Base-by-base conservation (phyloP, 2,888 invertebrate species). In the Athalia rosae region DNA sequence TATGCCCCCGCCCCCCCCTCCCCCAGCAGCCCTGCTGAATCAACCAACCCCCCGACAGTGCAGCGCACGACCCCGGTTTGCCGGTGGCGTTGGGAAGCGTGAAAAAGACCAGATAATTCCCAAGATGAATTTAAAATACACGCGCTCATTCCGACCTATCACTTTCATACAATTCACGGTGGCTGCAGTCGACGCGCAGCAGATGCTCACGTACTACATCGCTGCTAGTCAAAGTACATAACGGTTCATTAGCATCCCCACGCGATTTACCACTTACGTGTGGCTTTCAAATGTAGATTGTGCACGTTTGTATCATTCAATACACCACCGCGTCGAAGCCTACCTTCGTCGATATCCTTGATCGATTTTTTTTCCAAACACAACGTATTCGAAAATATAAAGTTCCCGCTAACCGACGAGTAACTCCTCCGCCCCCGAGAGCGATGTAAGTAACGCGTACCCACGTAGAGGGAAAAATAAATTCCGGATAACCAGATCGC, bases 31-130 rank as follows among this genome's bases (percentile, higher is more conserved):
- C 15, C 64, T 58, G 79, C 71, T n/a, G 67, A 79, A n/a, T n/a
- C n/a, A 81, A 67, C 76, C 79, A 63, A 82, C 84, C 83, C 79
- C 81, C 77, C 69, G 79, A 80, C 77, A 48, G 9, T 6, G 9
- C 7, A 8, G 43, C 41, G 59, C 59, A 8, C 50, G 50, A 48
- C 58, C 58, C 71, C 71, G 28, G 11, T 41, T n/a, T 15, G 8
- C 58, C 58, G 8, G 43, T 58, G 41, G 43, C 45, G n/a, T 62
- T 9, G 47, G 15, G 13, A 61, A 8, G 50, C 8, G 48, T 62
- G 62, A 74, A 74, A 74, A 59, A 74, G 62, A 61, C 61, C 48
- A 48, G 45, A 74, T 74, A 74, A 74, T 74, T 74, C 74, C 74
- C 74, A 74, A 74, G 74, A 74, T 74, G 74, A 48, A 50, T 59